Conservation (phyloP, 2,797 vertebrate species). For the Semaprochilodus insignis region DNA sequence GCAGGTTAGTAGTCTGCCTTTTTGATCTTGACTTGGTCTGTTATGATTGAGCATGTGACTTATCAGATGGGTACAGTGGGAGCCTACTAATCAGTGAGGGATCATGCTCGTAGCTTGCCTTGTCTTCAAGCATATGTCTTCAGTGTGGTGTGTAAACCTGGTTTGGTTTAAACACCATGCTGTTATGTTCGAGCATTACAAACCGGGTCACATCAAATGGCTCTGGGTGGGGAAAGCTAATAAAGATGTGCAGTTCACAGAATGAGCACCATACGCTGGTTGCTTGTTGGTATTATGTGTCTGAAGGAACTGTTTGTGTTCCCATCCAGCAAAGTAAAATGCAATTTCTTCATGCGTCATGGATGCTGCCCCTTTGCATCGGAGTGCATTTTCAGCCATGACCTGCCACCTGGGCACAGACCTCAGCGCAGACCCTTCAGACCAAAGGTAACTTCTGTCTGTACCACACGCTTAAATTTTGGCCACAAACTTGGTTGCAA, state of each 20-base stretch:
- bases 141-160: too few relatives aligned
- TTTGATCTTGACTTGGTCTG: not conserved
- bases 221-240: too few relatives aligned
- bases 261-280: too few relatives aligned
- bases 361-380: slow-evolving; percentile 87
- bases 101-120: too few relatives aligned
- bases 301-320: not conserved
- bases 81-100: too few relatives aligned
- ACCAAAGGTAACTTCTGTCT: slow-evolving; percentile 60
- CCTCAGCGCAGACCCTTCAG: slow-evolving; percentile 44
- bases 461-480: not conserved
- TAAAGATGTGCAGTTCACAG: too few relatives aligned
- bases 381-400: slow-evolving; percentile 88
- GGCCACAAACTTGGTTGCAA: too few relatives aligned
- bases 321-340: slow-evolving; percentile 81
- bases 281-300: not conserved
- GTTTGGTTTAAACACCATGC: too few relatives aligned
- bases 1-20: slow-evolving; percentile 73
- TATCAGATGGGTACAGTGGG: too few relatives aligned
- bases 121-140: too few relatives aligned
- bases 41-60: not conserved
- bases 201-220: too few relatives aligned
- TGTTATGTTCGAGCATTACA: too few relatives aligned
- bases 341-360: slow-evolving; percentile 79
- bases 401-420: slow-evolving; percentile 59